Percentiles rank a stretch among this genome's conserved stretches.
phyloP scores from a whole-genome alignment of 23 tunicate genomes.

The Diplosoma virens region DNA sequence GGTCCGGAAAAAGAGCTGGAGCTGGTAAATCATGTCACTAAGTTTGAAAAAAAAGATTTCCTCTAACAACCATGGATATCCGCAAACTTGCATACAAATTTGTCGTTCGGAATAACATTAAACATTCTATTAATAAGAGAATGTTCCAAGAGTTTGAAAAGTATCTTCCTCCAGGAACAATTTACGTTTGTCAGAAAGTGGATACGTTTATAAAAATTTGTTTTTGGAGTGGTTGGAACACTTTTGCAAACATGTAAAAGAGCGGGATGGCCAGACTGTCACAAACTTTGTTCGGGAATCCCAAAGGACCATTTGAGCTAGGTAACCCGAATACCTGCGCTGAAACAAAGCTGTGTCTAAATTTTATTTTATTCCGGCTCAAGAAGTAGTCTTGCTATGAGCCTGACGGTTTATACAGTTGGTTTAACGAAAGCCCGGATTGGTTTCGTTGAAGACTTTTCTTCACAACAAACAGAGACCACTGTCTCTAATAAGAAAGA shows the following conservation, averaged over 20 bases:
- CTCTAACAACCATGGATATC: conserved; percentile 16
- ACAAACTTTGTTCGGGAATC: no score
- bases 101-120: conserved; percentile 4
- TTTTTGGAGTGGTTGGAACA: conserved; percentile 28
- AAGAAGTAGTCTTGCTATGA: no score
- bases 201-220: conserved; percentile 22
- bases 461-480: no score
- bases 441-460: no score
- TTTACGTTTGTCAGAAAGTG: conserved; percentile 21
- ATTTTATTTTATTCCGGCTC: no score
- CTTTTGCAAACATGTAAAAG: conserved; percentile 15
- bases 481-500: no score
- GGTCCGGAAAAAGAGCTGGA: conserved; percentile 22
- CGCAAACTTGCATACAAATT: conserved; percentile 14
- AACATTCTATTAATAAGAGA: no score
- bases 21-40: background rate
- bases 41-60: conserved; percentile 29
- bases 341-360: no score
- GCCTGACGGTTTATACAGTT: no score
- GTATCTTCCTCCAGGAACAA: conserved; percentile 22
- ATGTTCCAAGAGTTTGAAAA: conserved; percentile 13
- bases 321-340: no score
- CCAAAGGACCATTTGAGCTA: no score
- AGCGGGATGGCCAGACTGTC: conserved; percentile 5
- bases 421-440: no score